These are phyloP conservation scores for Argyrosomus japonicus DNA, from an alignment of 2,113 vertebrate genomes.

Conservation along the genomic window DNA sequence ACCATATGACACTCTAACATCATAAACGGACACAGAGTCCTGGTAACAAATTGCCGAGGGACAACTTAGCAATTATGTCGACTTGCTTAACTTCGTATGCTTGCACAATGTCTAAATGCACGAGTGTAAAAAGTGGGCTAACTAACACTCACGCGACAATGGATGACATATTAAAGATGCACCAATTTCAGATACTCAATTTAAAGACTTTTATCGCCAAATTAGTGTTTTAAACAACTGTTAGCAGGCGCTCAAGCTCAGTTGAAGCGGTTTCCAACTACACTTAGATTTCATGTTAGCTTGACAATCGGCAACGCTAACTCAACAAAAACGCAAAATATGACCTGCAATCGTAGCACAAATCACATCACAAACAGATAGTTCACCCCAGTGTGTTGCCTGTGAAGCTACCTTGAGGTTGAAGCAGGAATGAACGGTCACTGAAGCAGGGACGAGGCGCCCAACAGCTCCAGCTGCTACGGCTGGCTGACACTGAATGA, in stretches of 20 bases:
- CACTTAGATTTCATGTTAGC: slow-evolving; percentile 28
- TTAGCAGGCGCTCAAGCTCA: not conserved
- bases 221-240: not conserved
- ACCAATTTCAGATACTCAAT: not conserved
- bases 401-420: not conserved
- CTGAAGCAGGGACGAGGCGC: slow-evolving; percentile 3
- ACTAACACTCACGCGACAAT: rapidly evolving
- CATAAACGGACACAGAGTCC: not conserved
- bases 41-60: not conserved
- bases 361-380: not conserved
- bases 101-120: not conserved
- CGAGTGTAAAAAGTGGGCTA: not conserved
- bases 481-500: slow-evolving; percentile 56
- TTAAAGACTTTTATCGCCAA: not conserved
- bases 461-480: slow-evolving; percentile 37
- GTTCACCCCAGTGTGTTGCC: not conserved
- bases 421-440: not conserved
- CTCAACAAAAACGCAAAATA: not conserved
- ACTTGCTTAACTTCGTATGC: not conserved
- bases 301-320: not conserved
- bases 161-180: rapidly evolving
- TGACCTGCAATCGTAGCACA: not conserved
- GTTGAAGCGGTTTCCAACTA: slow-evolving; percentile 27
- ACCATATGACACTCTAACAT: not conserved
- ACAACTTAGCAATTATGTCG: not conserved